Base-by-base conservation (phyloP, 2,113 vertebrate species). In the Condylura cristata region DNA sequence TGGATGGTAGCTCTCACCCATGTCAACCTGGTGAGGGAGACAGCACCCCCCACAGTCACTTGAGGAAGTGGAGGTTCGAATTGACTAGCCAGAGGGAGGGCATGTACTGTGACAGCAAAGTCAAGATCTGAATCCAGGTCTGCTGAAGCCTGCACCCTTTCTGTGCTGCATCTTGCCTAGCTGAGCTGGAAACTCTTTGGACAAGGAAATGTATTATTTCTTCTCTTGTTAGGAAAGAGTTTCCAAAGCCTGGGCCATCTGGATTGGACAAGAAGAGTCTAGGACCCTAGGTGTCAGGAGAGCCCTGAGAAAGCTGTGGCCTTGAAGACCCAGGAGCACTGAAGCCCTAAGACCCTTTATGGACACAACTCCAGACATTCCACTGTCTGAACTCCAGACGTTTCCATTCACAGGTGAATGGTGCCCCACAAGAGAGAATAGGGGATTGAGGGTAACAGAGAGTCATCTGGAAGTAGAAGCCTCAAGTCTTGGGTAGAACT, bases 101-200 rank as follows among this genome's bases (percentile, higher is more conserved):
- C 3, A 0, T 8, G 2, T 3, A 2, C 41, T 3, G 34, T 18
- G 6, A 51, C 18, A 10, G 80, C 84, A n/a, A 30, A 51, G 60
- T 53, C 14, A 17, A 22, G 3, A 20, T 17, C 53, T 22, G 32
- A 24, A 5, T 9, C 8, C 11, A 1, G 32, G 7, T 18, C 12
- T 7, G 70, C 20, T 30, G 28, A 8, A 34, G 26, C 44, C 17
- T 5, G 1, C 0, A 0, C 9, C 65, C 17, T 51, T 28, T 14
- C 20, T 53, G 41, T 22, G n/a, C 1, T 20, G 60, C 51, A 10
- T 24, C 44, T 28, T 6, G 44, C 76, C 41, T 32, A 1, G 37
- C 60, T 71, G n/a, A 58, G 28, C 79, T 20, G 46, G 56, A 84
- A 86, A 65, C 32, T 22, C 63, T 63, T 26, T 48, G 34, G 11